These are phyloP conservation scores for Pygathrix nemaeus DNA, from an alignment of 2,113 vertebrate species.

Conservation along the genomic window DNA sequence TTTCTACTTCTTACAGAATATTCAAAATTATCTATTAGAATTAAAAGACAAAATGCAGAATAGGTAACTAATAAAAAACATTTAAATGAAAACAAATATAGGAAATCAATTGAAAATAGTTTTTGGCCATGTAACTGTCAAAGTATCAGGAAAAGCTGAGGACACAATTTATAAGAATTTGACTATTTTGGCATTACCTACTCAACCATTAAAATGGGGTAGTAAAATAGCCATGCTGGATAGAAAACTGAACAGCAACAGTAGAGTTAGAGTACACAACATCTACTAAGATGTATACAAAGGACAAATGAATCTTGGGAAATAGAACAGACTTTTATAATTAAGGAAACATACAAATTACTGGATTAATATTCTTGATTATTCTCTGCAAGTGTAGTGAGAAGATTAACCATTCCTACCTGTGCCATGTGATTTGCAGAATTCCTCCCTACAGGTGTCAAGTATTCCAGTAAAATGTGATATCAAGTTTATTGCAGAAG, in stretches of 20 bases:
- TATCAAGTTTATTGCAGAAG: not conserved
- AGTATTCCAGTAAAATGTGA: not conserved
- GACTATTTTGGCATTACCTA: not conserved
- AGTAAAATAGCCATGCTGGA: not conserved
- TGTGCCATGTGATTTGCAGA: not conserved
- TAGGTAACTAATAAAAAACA: not conserved
- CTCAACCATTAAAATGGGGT: not conserved
- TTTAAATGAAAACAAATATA: not conserved
- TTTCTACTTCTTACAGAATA: not conserved
- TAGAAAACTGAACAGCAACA: not conserved
- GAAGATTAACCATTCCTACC: not conserved
- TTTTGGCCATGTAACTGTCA: not conserved
- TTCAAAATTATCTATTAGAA: not conserved
- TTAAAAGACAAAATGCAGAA: not conserved
- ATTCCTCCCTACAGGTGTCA: not conserved
- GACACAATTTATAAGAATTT: not conserved
- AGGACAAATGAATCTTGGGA: not conserved
- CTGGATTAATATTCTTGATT: not conserved
- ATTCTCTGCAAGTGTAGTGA: not conserved
- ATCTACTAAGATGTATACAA: not conserved
- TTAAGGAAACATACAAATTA: not conserved
- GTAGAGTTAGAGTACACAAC: not conserved
- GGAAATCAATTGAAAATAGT: not conserved
- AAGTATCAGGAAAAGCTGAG: conserved; percentile 19
- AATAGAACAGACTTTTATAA: conserved; percentile 13